phyloP scores from a whole-genome alignment of 2,888 invertebrate species.

The Macrophya annulata region DNA sequence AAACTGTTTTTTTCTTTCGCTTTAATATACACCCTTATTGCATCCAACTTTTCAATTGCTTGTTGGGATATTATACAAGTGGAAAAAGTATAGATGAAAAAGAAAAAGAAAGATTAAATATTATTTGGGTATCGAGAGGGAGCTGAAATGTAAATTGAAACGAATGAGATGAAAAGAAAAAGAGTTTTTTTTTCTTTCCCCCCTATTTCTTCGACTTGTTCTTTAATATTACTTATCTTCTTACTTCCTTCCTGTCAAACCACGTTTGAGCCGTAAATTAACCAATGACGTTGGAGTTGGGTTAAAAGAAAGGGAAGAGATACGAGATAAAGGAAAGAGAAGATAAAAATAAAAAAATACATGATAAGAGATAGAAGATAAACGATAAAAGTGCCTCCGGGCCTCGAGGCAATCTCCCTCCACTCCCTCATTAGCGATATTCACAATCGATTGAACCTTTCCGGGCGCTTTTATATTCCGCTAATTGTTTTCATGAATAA shows the following conservation, averaged over 20 bases:
- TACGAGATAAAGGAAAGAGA: not conserved
- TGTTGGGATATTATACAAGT: not conserved
- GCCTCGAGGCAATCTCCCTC: constrained; percentile 2
- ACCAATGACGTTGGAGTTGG: constrained; percentile 59
- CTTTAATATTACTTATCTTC: constrained; percentile 33
- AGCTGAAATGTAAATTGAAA: constrained; percentile 50
- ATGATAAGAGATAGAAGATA: constrained; percentile 30
- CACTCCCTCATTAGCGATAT: constrained; percentile 55
- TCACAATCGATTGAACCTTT: constrained; percentile 56
- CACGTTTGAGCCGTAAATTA: constrained; percentile 72
- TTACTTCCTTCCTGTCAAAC: constrained; percentile 73
- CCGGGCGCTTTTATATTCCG: constrained; percentile 51
- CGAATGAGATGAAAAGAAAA: constrained; percentile 56
- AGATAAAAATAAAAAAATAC: constrained; percentile 7
- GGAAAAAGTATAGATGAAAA: constrained; percentile 33
- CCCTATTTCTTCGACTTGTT: constrained; percentile 6
- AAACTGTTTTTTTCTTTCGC: not conserved
- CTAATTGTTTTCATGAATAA: constrained; percentile 56
- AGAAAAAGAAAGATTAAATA: constrained; percentile 17
- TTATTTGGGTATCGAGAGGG: constrained; percentile 25
- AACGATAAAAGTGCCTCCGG: constrained; percentile 47
- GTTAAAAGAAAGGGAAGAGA: constrained; percentile 70
- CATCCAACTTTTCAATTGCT: too few relatives aligned
- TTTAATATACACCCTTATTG: too few relatives aligned
- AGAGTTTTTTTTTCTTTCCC: not conserved